phyloP scores from a whole-genome alignment of 2,888 invertebrate species.

The Scaptomyza caliginosa region DNA sequence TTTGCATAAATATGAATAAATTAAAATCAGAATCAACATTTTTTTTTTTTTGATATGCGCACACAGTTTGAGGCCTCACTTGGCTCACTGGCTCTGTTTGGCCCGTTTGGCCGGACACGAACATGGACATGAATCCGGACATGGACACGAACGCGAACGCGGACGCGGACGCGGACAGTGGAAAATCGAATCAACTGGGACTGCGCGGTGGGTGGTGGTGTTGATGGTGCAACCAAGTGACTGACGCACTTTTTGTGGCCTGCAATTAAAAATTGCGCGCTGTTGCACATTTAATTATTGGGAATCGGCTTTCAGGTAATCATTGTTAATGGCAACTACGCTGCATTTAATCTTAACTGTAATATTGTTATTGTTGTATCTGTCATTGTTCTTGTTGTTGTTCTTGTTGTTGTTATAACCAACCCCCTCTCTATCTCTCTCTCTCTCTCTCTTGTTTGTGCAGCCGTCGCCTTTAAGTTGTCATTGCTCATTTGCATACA shows the following conservation, averaged over 20 bases:
- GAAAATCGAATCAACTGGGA: conserved; percentile 17
- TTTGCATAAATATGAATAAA: conserved; percentile 79
- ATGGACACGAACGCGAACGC: conserved; percentile 8
- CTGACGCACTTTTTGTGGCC: conserved; percentile 67
- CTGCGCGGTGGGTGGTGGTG: not conserved
- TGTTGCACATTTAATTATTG: conserved; percentile 80
- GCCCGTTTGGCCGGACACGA: conserved; percentile 13
- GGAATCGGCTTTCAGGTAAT: conserved; percentile 80
- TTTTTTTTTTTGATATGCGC: conserved; percentile 73
- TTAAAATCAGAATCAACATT: conserved; percentile 75
- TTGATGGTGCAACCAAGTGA: conserved; percentile 6
- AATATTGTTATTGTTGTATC: conserved; percentile 30
- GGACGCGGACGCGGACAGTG: conserved; percentile 3
- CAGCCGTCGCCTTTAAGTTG: conserved; percentile 58
- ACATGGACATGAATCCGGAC: conserved; percentile 48
- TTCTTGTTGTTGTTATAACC: conserved; percentile 13
- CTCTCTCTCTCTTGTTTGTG: not conserved
- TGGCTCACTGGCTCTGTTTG: not conserved
- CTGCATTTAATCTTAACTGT: conserved; percentile 72
- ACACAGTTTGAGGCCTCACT: conserved; percentile 20
- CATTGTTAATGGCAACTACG: conserved; percentile 80
- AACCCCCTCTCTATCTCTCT: not conserved
- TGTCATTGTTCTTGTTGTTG: conserved; percentile 10
- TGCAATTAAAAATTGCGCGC: conserved; percentile 78
- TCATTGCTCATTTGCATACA: conserved; percentile 31